These are phyloP conservation scores for Caenorhabditis drosophilae DNA, from an alignment of 2,888 invertebrate species.

Conservation along the genomic window DNA sequence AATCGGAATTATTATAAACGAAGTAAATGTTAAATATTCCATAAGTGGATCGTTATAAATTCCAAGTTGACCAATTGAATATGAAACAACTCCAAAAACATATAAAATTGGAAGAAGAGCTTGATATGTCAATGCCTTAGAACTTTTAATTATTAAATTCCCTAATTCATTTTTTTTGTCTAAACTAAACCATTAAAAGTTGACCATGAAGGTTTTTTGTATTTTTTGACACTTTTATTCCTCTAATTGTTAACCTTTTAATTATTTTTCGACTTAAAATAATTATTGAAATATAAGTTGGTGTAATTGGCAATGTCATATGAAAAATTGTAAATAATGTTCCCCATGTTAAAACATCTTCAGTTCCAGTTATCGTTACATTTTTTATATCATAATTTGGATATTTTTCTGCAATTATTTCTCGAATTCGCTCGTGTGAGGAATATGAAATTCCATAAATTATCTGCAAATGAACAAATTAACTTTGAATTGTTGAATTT, in stretches of 20 bases:
- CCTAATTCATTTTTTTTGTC: background rate
- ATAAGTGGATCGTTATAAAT: conserved; percentile 14
- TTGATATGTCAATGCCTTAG: conserved; percentile 19
- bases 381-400: conserved; percentile 30
- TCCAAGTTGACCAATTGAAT: conserved; percentile 13
- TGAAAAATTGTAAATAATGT: conserved; percentile 21
- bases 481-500: too few relatives aligned
- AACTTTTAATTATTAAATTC: too few relatives aligned
- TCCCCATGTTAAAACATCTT: conserved; percentile 8
- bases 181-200: background rate
- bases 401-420: too few relatives aligned
- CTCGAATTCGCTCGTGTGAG: too few relatives aligned
- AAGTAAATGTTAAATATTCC: conserved; percentile 15
- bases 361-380: conserved; percentile 12
- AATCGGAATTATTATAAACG: conserved; percentile 10
- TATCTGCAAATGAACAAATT: too few relatives aligned
- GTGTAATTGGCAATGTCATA: conserved; percentile 19
- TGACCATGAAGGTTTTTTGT: background rate
- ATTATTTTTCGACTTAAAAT: conserved; percentile 11
- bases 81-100: conserved; percentile 9
- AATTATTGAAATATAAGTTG: conserved; percentile 11
- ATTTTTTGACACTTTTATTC: background rate
- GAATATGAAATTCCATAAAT: too few relatives aligned
- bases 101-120: conserved; percentile 16
- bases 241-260: conserved; percentile 1